These are phyloP conservation scores for Oreamnos americanus DNA, from an alignment of 2,113 vertebrate genomes.

Conservation along the genomic window DNA sequence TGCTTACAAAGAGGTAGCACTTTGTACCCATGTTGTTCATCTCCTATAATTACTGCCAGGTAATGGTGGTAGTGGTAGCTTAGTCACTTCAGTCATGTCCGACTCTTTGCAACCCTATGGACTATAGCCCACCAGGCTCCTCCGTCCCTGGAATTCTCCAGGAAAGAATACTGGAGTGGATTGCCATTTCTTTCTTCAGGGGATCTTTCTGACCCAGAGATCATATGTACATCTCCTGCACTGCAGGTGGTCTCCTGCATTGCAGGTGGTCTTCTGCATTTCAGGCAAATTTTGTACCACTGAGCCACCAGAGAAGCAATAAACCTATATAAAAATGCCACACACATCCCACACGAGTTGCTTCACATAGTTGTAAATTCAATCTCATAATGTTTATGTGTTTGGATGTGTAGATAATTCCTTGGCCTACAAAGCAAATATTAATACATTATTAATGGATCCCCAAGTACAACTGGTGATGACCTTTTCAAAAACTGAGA, in stretches of 20 bases:
- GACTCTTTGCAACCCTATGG: background rate
- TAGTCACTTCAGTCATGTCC: background rate
- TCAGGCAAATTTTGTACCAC: background rate
- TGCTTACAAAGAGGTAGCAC: background rate
- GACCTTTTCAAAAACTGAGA: conserved; percentile 57
- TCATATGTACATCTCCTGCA: background rate
- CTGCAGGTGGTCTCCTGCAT: background rate
- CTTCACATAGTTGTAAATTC: background rate
- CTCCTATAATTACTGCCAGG: background rate
- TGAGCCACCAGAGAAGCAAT: background rate
- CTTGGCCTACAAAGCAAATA: conserved; percentile 51
- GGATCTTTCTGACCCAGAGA: background rate
- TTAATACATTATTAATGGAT: conserved; percentile 78
- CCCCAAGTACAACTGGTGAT: background rate
- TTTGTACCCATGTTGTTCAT: background rate
- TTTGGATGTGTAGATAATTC: conserved; percentile 59
- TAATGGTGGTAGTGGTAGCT: background rate
- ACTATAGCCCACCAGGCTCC: background rate
- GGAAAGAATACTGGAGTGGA: background rate
- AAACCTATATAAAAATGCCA: background rate
- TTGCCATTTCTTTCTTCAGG: background rate
- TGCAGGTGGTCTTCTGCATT: background rate
- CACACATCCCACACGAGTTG: background rate
- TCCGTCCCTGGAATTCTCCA: background rate
- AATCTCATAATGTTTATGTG: conserved; percentile 41